A percentile compares a stretch with the other conserved stretches of the same genome.
Evolutionary conservation across 2,888 invertebrate species (phyloP).

Genomic region (Drosophila paranaensis): DNA sequence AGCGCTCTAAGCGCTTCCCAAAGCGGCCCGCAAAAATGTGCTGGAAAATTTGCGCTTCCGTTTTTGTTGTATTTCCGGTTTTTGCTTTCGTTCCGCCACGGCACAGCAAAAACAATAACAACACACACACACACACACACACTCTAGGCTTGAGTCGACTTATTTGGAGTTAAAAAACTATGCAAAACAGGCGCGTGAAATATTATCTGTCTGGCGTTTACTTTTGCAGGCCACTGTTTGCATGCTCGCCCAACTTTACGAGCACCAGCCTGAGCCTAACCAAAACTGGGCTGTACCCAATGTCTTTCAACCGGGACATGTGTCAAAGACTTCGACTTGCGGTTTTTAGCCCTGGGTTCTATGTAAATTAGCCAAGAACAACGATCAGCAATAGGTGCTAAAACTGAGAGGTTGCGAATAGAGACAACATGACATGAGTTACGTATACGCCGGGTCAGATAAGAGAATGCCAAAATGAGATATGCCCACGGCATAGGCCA

Average conservation of each 20-base stretch:
- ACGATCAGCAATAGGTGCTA: constrained; percentile 57
- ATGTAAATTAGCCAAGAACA: constrained; percentile 66
- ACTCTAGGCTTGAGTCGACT: constrained; percentile 6
- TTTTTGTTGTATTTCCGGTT: constrained; percentile 82
- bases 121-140: constrained; percentile 12
- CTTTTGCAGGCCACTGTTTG: constrained; percentile 43
- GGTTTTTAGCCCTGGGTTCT: constrained; percentile 38
- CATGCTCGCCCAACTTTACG: constrained; percentile 33
- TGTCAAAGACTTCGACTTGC: constrained; percentile 70
- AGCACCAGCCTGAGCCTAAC: constrained; percentile 9
- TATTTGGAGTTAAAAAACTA: constrained; percentile 54
- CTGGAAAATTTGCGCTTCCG: constrained; percentile 82
- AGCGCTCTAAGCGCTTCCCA: not conserved
- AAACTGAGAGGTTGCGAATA: constrained; percentile 6
- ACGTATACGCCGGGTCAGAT: constrained; percentile 26
- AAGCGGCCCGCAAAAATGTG: constrained; percentile 70
- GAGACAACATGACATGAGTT: constrained; percentile 33
- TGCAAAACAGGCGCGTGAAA: constrained; percentile 78
- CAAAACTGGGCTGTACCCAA: constrained; percentile 30
- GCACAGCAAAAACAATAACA: constrained; percentile 24
- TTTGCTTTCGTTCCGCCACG: constrained; percentile 60
- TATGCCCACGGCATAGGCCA: not conserved
- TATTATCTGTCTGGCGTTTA: constrained; percentile 77
- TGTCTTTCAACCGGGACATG: constrained; percentile 65
- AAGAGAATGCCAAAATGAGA: not conserved